Evolutionary conservation across 2,888 invertebrate species (phyloP).

Genomic region (Apamea sordens): DNA sequence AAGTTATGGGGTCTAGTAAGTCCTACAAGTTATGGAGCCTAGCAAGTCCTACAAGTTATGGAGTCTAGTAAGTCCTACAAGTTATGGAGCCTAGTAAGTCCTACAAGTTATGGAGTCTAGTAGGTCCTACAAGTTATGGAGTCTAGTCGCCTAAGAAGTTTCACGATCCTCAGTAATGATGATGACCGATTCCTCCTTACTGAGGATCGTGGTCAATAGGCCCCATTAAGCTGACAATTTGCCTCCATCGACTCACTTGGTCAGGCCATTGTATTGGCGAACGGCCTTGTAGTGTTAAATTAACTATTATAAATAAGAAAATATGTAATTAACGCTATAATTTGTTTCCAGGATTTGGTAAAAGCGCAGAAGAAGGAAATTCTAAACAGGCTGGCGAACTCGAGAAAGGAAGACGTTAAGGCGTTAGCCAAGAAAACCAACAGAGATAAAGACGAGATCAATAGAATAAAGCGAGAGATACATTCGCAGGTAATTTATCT

Average conservation of each 20-base stretch:
- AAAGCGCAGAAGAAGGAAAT: conserved; percentile 89
- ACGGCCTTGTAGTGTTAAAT: background rate
- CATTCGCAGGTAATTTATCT: conserved; percentile 80
- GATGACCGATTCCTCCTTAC: background rate
- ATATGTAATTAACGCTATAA: background rate
- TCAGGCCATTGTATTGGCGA: background rate
- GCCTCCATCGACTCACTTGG: background rate
- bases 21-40: no score
- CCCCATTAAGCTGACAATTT: background rate
- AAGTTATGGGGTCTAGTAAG: no score
- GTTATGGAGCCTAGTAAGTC: no score
- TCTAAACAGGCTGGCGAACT: conserved; percentile 95
- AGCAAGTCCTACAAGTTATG: no score
- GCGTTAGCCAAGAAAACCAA: conserved; percentile 96
- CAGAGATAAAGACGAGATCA: conserved; percentile 97
- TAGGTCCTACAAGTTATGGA: no score
- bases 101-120: no score
- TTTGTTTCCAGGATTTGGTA: conserved; percentile 77
- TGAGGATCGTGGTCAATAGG: background rate
- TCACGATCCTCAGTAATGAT: background rate
- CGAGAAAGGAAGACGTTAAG: conserved; percentile 96
- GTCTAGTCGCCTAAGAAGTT: background rate
- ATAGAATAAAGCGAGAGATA: conserved; percentile 96
- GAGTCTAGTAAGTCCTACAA: no score
- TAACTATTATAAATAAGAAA: background rate